Evolutionary conservation across 2,113 vertebrate genomes (phyloP).

Genomic region (Scolopax mira): DNA sequence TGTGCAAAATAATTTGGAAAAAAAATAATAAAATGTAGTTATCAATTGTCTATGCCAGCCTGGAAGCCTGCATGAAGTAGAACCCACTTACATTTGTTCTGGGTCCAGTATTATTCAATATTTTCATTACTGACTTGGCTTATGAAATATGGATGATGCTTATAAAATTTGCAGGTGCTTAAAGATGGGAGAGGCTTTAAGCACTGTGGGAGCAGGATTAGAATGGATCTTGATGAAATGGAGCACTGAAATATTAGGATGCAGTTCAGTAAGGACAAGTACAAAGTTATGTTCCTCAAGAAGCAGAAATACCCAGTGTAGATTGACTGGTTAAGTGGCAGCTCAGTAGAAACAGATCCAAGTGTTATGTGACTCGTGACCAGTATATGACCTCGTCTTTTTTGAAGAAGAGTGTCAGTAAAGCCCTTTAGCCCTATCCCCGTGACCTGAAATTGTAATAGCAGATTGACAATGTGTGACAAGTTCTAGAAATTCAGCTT

Average conservation of each 20-base stretch:
- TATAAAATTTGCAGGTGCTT: constrained; percentile 42
- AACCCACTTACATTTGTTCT: not conserved
- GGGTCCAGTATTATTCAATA: not conserved
- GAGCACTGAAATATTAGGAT: not conserved
- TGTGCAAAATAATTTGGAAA: not conserved
- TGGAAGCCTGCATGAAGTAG: not conserved
- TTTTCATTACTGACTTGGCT: constrained; percentile 39
- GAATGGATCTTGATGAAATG: not conserved
- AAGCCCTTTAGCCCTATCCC: not conserved
- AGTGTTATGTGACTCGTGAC: not conserved
- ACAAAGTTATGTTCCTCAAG: not conserved
- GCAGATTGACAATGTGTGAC: not conserved
- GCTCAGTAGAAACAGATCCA: not conserved
- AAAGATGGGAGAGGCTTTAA: constrained; percentile 5
- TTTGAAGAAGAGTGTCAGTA: not conserved
- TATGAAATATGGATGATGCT: constrained; percentile 51
- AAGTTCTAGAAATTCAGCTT: not conserved
- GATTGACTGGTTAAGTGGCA: not conserved
- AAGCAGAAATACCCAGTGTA: not conserved
- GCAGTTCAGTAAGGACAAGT: not conserved
- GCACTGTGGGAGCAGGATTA: not conserved
- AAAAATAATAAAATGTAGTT: not conserved
- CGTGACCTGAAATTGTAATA: not conserved
- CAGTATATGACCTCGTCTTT: not conserved
- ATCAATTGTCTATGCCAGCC: not conserved